Percentiles rank a stretch among this genome's conserved stretches.
These are phyloP conservation scores for Chironomus riparius DNA, from an alignment of 2,888 invertebrate genomes.

Conservation along the genomic window DNA sequence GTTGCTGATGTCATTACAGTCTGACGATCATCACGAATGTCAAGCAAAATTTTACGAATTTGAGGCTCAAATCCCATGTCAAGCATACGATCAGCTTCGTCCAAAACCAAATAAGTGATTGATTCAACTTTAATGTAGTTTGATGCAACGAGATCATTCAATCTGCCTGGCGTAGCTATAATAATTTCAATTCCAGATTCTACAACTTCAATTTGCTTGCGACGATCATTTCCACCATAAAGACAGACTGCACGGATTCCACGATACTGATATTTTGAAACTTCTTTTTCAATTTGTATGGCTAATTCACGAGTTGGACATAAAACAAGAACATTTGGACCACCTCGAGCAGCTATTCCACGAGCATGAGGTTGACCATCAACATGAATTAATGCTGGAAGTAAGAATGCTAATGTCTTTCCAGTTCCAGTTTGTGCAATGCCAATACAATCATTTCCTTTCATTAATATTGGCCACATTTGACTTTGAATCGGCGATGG, in stretches of 20 bases:
- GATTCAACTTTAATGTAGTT: conserved; percentile 63
- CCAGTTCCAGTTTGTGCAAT: conserved; percentile 94
- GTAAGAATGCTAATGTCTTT: conserved; percentile 84
- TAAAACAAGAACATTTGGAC: conserved; percentile 79
- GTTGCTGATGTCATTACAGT: conserved; percentile 97
- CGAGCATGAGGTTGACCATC: conserved; percentile 72
- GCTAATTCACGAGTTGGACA: conserved; percentile 92
- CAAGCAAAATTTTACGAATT: conserved; percentile 72
- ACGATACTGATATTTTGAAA: conserved; percentile 77
- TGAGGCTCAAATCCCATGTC: conserved; percentile 66
- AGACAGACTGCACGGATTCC: conserved; percentile 83
- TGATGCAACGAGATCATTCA: conserved; percentile 78
- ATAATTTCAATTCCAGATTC: conserved; percentile 83
- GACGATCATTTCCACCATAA: conserved; percentile 81
- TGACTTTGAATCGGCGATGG: conserved; percentile 91
- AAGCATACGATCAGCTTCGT: conserved; percentile 86
- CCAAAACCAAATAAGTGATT: conserved; percentile 81
- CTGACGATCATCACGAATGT: conserved; percentile 79
- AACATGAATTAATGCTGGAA: conserved; percentile 90
- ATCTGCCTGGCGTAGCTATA: conserved; percentile 88
- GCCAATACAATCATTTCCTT: conserved; percentile 89
- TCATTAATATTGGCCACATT: conserved; percentile 87
- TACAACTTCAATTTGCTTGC: conserved; percentile 66
- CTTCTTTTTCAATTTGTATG: conserved; percentile 85
- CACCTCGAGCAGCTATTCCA: conserved; percentile 51